Percentiles rank a stretch among this genome's conserved stretches.
These are phyloP conservation scores for Mastomys natalensis DNA, from an alignment of 2,113 vertebrate genomes.

Conservation along the genomic window DNA sequence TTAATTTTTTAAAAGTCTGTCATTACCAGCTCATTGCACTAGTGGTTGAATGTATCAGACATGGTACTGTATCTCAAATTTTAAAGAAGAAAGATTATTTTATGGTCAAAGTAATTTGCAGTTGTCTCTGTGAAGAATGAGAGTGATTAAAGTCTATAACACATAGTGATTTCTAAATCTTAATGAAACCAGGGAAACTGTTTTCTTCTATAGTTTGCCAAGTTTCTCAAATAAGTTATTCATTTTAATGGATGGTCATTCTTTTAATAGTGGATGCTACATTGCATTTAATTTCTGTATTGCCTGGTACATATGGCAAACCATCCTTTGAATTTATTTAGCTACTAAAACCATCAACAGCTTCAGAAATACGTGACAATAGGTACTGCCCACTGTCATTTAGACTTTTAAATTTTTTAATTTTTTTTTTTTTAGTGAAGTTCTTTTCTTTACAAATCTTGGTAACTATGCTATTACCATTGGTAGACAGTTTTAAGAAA, in stretches of 20 bases:
- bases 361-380: background rate
- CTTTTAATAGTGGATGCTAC: background rate
- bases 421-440: background rate
- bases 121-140: conserved; percentile 53
- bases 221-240: conserved; percentile 34
- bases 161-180: conserved; percentile 50
- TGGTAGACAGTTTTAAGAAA: background rate
- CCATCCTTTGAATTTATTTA: background rate
- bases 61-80: conserved; percentile 44
- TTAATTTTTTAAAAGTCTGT: conserved; percentile 45
- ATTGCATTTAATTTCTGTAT: background rate
- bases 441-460: background rate
- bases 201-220: conserved; percentile 10
- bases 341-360: background rate
- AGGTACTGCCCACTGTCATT: background rate
- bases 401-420: background rate
- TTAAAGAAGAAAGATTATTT: conserved; percentile 63
- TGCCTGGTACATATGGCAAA: background rate
- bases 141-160: conserved; percentile 25
- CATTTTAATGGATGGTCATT: background rate
- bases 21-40: conserved; percentile 37
- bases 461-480: background rate
- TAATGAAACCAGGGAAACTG: background rate
- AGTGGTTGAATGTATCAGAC: conserved; percentile 28
- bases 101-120: conserved; percentile 32